Evolutionary conservation across 2,888 invertebrate species (phyloP).

Genomic region (Sicus ferrugineus): DNA sequence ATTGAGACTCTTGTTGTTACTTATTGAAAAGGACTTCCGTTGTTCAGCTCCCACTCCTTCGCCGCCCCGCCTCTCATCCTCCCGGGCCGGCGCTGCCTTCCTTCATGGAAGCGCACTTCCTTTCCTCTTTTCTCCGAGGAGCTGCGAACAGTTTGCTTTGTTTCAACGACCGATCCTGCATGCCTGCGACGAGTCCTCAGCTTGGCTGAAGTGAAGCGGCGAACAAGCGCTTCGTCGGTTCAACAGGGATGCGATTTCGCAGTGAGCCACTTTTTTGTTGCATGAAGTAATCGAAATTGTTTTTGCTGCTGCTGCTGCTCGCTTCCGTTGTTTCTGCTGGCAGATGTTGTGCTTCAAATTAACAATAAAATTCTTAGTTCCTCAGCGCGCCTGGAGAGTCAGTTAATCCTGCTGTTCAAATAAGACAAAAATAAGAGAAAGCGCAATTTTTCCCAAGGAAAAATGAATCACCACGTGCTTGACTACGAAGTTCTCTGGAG

Average conservation of each 20-base stretch:
- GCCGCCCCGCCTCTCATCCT: background rate
- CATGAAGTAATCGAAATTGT: too few relatives aligned
- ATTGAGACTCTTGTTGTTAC: constrained; percentile 17
- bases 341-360: constrained; percentile 27
- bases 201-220: background rate
- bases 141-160: constrained; percentile 13
- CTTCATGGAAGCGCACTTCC: too few relatives aligned
- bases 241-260: constrained; percentile 15
- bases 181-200: too few relatives aligned
- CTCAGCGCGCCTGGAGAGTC: constrained; percentile 30
- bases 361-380: constrained; percentile 31
- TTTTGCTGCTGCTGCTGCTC: background rate
- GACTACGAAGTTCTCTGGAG: too few relatives aligned
- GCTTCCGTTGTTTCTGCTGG: background rate
- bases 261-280: constrained; percentile 8
- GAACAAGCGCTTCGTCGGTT: constrained; percentile 29
- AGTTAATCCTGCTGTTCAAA: constrained; percentile 3
- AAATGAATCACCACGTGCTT: background rate
- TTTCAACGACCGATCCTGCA: constrained; percentile 19
- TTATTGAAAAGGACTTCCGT: constrained; percentile 6
- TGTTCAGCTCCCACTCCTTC: background rate
- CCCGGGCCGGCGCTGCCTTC: background rate
- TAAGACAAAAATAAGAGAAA: too few relatives aligned
- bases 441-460: background rate
- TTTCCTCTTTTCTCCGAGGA: background rate